Evolutionary conservation across 2,113 vertebrate species (phyloP).

Genomic region (Hiodon tergisus): DNA sequence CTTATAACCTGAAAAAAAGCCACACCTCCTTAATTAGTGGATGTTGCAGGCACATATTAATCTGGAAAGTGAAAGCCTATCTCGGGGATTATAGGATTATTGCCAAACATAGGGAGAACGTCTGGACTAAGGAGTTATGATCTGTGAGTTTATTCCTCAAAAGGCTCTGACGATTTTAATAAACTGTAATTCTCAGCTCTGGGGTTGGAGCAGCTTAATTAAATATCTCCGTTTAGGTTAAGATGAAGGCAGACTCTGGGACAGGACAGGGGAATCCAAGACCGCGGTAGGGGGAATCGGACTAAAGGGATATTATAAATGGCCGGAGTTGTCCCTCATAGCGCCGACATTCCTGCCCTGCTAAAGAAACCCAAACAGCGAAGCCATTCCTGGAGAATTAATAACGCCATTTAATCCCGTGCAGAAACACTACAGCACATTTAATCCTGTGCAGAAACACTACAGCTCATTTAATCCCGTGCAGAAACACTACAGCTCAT

Average conservation of each 20-base stretch:
- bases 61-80: neutral
- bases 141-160: conserved; percentile 4
- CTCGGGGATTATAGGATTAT: neutral
- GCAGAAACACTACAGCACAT: too few relatives aligned
- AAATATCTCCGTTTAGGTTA: conserved; percentile 18
- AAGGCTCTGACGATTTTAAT: conserved; percentile 1
- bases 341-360: neutral
- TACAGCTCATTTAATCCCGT: too few relatives aligned
- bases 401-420: too few relatives aligned
- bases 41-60: neutral
- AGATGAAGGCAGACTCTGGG: neutral
- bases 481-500: too few relatives aligned
- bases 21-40: neutral
- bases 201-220: conserved; percentile 19
- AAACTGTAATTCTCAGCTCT: neutral
- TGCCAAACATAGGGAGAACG: neutral
- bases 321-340: neutral
- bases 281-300: too few relatives aligned
- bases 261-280: neutral
- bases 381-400: too few relatives aligned
- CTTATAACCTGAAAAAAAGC: neutral
- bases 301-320: too few relatives aligned
- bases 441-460: too few relatives aligned
- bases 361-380: too few relatives aligned
- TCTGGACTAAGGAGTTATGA: neutral